Conservation (phyloP, 2,888 invertebrate species). For the Panopea generosa region DNA sequence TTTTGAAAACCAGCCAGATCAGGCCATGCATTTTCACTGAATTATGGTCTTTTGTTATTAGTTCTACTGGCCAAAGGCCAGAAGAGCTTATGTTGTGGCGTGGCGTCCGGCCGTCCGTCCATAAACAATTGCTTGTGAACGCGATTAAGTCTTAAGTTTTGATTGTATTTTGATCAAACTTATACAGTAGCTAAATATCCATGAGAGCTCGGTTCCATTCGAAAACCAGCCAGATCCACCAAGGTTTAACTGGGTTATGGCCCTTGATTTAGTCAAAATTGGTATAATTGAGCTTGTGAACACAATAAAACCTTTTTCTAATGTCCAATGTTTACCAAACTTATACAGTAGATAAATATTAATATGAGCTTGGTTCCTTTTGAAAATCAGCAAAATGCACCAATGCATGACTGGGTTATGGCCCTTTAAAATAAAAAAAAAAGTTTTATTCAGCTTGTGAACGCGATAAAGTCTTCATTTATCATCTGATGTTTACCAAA, state of each 20-base stretch:
- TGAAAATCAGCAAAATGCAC: not conserved
- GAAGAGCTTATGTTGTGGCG: not conserved
- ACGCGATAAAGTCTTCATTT: too few species aligned
- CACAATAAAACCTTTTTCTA: not conserved
- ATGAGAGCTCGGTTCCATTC: not conserved
- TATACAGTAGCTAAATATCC: not conserved
- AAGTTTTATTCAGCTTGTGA: too few species aligned
- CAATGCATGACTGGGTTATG: too few species aligned
- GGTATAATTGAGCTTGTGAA: not conserved
- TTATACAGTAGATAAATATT: not conserved
- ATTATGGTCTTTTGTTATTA: not conserved
- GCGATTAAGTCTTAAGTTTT: too few species aligned
- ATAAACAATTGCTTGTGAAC: too few species aligned
- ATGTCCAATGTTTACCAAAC: not conserved
- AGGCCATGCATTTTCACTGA: too few species aligned
- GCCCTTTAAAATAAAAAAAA: too few species aligned
- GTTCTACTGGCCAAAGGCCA: too few species aligned
- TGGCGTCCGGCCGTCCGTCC: not conserved
- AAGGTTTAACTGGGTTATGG: not conserved
- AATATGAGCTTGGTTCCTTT: not conserved
- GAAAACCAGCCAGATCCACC: slow-evolving; percentile 3
- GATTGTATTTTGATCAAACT: not conserved
- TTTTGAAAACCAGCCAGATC: too few species aligned
- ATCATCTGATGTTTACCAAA: too few species aligned
- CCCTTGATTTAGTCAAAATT: not conserved